phyloP scores from a whole-genome alignment of 64 coral and sea anemone genomes.

The Montipora efflorescens region DNA sequence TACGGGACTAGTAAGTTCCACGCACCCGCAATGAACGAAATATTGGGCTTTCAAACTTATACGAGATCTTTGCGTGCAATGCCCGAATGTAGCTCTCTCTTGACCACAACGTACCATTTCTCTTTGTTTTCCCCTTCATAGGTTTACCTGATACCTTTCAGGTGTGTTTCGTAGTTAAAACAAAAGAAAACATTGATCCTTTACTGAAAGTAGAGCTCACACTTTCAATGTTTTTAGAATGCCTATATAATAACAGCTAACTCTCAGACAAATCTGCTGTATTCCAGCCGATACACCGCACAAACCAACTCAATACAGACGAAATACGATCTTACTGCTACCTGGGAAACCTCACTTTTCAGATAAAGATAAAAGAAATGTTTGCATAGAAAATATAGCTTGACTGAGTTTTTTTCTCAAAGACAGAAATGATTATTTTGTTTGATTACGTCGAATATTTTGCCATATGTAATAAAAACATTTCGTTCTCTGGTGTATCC shows the following conservation, averaged over 20 bases:
- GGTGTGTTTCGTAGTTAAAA: background rate
- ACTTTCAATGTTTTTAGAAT: background rate
- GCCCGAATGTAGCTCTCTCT: no score
- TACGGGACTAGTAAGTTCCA: no score
- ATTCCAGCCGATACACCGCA: background rate
- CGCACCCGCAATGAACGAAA: no score
- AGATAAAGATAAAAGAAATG: background rate
- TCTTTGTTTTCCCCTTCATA: no score
- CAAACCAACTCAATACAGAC: conserved; percentile 1
- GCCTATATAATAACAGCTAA: background rate
- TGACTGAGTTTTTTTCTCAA: background rate
- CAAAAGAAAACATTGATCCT: background rate
- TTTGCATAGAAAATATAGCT: background rate
- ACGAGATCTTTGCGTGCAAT: no score
- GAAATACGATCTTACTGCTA: conserved; percentile 26
- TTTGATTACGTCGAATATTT: background rate
- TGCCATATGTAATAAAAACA: conserved; percentile 22
- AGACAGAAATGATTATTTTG: background rate
- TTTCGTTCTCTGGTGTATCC: background rate
- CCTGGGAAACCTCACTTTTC: background rate
- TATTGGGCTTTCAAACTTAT: no score
- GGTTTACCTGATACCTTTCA: background rate
- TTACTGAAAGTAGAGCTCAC: background rate
- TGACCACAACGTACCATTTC: no score
- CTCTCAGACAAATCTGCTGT: background rate